Base-by-base conservation (phyloP, 2,113 vertebrate species). In the Trematomus loennbergii region DNA sequence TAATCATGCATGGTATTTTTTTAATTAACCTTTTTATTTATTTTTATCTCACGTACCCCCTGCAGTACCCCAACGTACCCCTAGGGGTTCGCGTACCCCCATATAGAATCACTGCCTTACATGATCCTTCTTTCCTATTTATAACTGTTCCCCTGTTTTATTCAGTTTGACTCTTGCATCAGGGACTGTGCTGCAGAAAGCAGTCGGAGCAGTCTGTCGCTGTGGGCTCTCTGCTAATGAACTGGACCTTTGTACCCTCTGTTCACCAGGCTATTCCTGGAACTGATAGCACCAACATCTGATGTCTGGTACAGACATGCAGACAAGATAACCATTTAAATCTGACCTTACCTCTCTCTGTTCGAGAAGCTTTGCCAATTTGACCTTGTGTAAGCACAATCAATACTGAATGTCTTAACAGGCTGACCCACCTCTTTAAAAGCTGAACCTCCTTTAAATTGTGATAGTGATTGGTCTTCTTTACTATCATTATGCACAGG, bases 171-270 rank as follows among this genome's bases (percentile, higher is more conserved):
- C 25, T 70, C 2, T 3, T 67, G 36, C 36, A 40, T 86, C 81
- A 29, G 3, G 62, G 46, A 61, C 46, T 17, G 40, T 36, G 53
- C 22, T 72, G 79, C 70, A 78, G 71, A 61, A 75, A 86, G 66
- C 70, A 82, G 79, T 69, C 49, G 22, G 29, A 78, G 81, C 66
- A 69, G 74, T 81, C 77, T 62, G 72, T 91, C 81, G 74, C 63
- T 43, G n/a, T 78, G 79, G 64, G 68, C 66, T 77, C 29, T 80
- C 66, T 79, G 70, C 86, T 92, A 88, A 91, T 86, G 84, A 92
- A 90, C 79, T 79, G 63, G 81, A 88, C 86, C 79, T 87, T 85
- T 88, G 78, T 83, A 74, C 89, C 73, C 67, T 66, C 43, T 54
- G 61, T 77, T 86, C 72, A 77, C 71, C 54, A 66, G 76, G 49